Evolutionary conservation across 1,140 invertebrate species (phyloP).

Genomic region (Papilio glaucus): DNA sequence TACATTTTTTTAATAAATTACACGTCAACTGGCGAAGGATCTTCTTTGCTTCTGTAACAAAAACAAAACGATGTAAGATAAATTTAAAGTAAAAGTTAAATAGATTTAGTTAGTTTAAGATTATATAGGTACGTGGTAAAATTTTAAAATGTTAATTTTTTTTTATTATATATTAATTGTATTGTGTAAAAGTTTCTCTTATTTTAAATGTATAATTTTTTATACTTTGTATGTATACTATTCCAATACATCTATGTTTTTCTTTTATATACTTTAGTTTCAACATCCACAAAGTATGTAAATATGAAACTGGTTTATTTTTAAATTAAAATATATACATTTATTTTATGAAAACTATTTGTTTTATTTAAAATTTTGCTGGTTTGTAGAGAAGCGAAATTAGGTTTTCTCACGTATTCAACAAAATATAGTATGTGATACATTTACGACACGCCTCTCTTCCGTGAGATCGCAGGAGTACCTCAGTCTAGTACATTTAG

Average conservation of each 20-base stretch:
- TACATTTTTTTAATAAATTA: conserved; percentile 25
- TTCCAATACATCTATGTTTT: neutral
- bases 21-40: conserved; percentile 48
- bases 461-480: no score
- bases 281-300: conserved; percentile 10
- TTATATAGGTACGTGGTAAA: neutral
- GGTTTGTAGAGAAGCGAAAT: neutral
- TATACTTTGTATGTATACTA: neutral
- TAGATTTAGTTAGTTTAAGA: neutral
- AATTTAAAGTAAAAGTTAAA: neutral
- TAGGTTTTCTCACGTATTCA: no score
- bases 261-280: conserved; percentile 7
- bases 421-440: no score
- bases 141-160: neutral
- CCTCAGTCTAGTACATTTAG: no score
- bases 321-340: conserved; percentile 6
- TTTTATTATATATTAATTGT: neutral
- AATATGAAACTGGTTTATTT: neutral
- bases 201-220: neutral
- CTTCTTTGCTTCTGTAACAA: conserved; percentile 57
- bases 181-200: neutral
- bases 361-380: neutral
- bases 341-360: neutral
- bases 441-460: no score
- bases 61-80: conserved; percentile 36